Evolutionary conservation across 1,140 invertebrate species (phyloP).

Genomic region (Drosophila parabipectinata): DNA sequence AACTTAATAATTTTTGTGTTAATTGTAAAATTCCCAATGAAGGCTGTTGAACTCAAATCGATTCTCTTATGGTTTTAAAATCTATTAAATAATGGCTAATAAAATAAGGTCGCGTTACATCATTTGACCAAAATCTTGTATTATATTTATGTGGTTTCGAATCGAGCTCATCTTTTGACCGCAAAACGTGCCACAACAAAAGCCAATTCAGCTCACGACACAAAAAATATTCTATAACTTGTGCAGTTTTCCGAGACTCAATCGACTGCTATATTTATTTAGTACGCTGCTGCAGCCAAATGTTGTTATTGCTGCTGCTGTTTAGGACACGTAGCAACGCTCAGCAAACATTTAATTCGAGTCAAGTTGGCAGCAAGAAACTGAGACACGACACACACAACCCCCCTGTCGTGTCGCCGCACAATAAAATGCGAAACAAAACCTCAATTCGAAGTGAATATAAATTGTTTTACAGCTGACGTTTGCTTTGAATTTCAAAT

Average conservation of each 20-base stretch:
- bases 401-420: slow-evolving; percentile 21
- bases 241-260: slow-evolving; percentile 28
- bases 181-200: slow-evolving; percentile 2
- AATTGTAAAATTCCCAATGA: no score
- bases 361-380: slow-evolving; percentile 69
- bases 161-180: background rate
- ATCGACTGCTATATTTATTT: slow-evolving; percentile 63
- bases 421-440: slow-evolving; percentile 78
- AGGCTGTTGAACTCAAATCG: no score
- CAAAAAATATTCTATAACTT: slow-evolving; percentile 21
- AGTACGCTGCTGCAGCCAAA: slow-evolving; percentile 58
- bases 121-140: no score
- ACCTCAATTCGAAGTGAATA: slow-evolving; percentile 81
- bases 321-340: slow-evolving; percentile 75
- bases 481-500: slow-evolving; percentile 81
- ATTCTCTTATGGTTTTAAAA: no score
- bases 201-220: slow-evolving; percentile 6
- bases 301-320: slow-evolving; percentile 48
- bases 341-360: slow-evolving; percentile 78
- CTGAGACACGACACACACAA: slow-evolving; percentile 30
- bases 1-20: no score
- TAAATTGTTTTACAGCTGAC: slow-evolving; percentile 82
- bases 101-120: no score
- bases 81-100: no score
- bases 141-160: slow-evolving; percentile 7